phyloP scores from a whole-genome alignment of 2,797 vertebrate species.

The Oryzias dopingdopingensis region DNA sequence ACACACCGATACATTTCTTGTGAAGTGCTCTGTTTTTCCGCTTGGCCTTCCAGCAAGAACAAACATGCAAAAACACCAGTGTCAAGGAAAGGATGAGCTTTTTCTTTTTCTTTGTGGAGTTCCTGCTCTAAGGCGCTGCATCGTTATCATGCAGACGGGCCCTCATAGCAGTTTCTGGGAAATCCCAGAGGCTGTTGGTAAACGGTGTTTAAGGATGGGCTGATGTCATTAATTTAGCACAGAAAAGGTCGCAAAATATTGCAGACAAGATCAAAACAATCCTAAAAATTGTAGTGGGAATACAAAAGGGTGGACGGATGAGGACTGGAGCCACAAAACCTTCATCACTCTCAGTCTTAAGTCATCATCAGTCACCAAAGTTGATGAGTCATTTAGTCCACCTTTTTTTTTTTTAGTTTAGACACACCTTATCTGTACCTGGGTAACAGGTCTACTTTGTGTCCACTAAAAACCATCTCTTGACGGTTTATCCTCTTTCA shows the following conservation, averaged over 20 bases:
- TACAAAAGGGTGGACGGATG: neutral
- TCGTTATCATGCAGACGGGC: constrained; percentile 60
- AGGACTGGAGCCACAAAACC: constrained; percentile 26
- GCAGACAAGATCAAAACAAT: neutral
- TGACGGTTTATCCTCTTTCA: no score
- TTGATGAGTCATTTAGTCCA: constrained; percentile 56
- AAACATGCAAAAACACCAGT: constrained; percentile 35
- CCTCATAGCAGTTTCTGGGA: constrained; percentile 53
- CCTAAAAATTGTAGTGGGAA: neutral
- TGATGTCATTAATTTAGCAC: constrained; percentile 50
- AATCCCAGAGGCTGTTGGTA: constrained; percentile 64
- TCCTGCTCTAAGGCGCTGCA: constrained; percentile 41
- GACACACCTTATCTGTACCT: constrained; percentile 49
- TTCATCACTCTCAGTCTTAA: constrained; percentile 32
- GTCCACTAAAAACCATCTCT: neutral
- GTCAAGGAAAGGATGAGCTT: constrained; percentile 29
- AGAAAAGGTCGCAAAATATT: constrained; percentile 16
- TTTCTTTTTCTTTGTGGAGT: constrained; percentile 26
- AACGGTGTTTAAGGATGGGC: constrained; percentile 68
- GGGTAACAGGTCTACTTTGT: constrained; percentile 47
- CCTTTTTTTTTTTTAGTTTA: constrained; percentile 37
- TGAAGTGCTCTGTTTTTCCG: constrained; percentile 39
- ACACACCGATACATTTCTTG: constrained; percentile 23
- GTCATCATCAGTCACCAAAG: constrained; percentile 49
- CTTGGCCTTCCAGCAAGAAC: constrained; percentile 27